Percentiles rank a stretch among this genome's conserved stretches.
Conservation (phyloP, 2,888 invertebrate genomes). For the Osedax frankpressi region DNA sequence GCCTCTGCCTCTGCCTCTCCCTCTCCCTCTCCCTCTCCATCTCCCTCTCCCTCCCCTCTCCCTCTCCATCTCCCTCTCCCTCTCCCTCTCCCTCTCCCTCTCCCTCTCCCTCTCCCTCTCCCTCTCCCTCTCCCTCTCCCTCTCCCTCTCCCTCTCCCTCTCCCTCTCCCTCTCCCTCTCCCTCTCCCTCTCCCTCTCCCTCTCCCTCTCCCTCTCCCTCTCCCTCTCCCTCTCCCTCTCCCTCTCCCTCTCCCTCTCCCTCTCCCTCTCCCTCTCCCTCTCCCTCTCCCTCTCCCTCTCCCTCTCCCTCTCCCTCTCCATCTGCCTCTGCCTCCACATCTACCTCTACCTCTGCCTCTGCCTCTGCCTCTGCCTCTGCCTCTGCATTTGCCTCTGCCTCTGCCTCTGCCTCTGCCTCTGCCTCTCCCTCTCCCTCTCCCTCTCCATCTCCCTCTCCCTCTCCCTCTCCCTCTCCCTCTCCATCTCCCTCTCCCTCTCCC, state of each 20-base stretch:
- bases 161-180: conserved; percentile 1
- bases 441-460: too few relatives aligned
- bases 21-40: too few relatives aligned
- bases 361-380: conserved; percentile 8
- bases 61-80: too few relatives aligned
- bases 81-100: too few relatives aligned
- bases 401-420: not conserved
- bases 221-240: conserved; percentile 9
- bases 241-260: conserved; percentile 9
- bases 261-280: conserved; percentile 10
- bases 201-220: not conserved
- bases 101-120: not conserved
- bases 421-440: not conserved
- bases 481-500: too few relatives aligned
- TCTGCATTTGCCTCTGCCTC: conserved; percentile 4
- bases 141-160: not conserved
- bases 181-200: conserved; percentile 1
- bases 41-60: too few relatives aligned
- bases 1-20: too few relatives aligned
- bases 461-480: too few relatives aligned
- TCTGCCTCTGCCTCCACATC: too few relatives aligned
- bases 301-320: conserved; percentile 3
- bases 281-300: not conserved
- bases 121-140: not conserved
- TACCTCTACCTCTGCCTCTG: too few relatives aligned